A percentile compares a stretch with the other conserved stretches of the same genome.
phyloP scores from a whole-genome alignment of 2,113 vertebrate genomes.

The Xiphophorus couchianus region DNA sequence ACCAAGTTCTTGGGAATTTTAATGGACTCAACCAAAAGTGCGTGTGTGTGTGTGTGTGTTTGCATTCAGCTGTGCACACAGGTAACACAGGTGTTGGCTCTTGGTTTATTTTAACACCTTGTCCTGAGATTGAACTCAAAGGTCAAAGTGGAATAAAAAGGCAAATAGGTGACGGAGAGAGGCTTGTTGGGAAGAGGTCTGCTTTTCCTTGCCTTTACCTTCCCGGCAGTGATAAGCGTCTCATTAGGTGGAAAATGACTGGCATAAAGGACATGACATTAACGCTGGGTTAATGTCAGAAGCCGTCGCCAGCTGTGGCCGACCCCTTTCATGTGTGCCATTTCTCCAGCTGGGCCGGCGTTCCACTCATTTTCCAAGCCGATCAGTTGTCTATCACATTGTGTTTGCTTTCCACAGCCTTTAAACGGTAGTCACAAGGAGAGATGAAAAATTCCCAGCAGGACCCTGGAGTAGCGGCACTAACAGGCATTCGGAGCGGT shows the following conservation, averaged over 20 bases:
- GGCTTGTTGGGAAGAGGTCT: background rate
- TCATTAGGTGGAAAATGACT: slow-evolving; percentile 67
- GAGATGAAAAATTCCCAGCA: slow-evolving; percentile 24
- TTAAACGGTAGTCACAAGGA: slow-evolving; percentile 32
- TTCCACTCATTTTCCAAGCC: slow-evolving; percentile 34
- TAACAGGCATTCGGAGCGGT: slow-evolving; percentile 9
- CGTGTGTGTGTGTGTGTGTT: background rate
- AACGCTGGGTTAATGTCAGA: slow-evolving; percentile 68
- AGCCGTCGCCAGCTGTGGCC: slow-evolving; percentile 54
- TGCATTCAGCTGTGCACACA: slow-evolving; percentile 27
- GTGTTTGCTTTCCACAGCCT: slow-evolving; percentile 31
- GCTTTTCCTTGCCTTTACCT: slow-evolving; percentile 10
- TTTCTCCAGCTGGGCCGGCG: slow-evolving; percentile 60
- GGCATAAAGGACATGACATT: slow-evolving; percentile 71
- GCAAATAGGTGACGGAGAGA: slow-evolving; percentile 9
- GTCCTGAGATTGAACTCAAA: slow-evolving; percentile 32
- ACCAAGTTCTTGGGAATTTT: slow-evolving; percentile 63
- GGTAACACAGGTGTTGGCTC: slow-evolving; percentile 7
- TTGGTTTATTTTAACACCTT: slow-evolving; percentile 26
- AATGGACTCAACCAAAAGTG: slow-evolving; percentile 43
- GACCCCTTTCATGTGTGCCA: slow-evolving; percentile 62
- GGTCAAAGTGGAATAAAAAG: slow-evolving; percentile 36
- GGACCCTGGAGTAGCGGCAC: slow-evolving; percentile 11
- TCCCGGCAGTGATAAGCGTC: slow-evolving; percentile 57
- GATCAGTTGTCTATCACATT: slow-evolving; percentile 44